Base-by-base conservation (phyloP, 64 coral and sea anemone species). In the Porites lutea region DNA sequence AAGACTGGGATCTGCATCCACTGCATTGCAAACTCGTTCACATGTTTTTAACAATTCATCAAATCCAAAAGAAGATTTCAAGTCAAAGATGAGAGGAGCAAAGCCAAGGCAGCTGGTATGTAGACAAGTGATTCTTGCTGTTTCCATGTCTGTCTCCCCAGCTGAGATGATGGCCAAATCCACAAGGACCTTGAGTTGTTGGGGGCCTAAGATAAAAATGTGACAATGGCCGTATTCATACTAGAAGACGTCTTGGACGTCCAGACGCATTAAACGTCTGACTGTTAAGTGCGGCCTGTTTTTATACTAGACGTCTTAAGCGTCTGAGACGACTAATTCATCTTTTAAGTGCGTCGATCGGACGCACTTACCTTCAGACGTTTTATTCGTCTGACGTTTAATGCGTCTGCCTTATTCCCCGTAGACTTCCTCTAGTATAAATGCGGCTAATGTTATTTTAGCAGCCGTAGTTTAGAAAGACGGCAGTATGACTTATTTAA, bases 121-220 rank as follows among this genome's bases (percentile, higher is more conserved):
- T 44, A 96, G 79, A 45, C 91, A n/a, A 13, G 90, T 89, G 48
- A 96, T 96, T 48, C 77, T 84, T 69, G 81, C 90, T n/a, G 82
- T 85, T 88, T 92, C 94, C 37, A 89, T 4, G 55, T 91, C 93
- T 60, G 52, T 88, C 72, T 95, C 93, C 65, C 82, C 93, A 79
- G 86, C 94, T 77, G 94, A 92, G 67, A 96, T 96, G 60, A 96
- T 92, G 48, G 94, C 94, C 79, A 96, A 83, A 82, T 96, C 94
- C 5, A 96, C 94, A 50, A 96, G 91, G 14, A 90, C 88, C 52
- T 90, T 96, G 4, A 96, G 83, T 70, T 90, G 90, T 72, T 87
- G 80, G 14, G 94, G 88, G 13, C 79, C 94, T 96, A 55, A 44
- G 63, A 72, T 79, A n/a, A 22, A 54, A 77, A 70, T 3, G 1